phyloP scores from a whole-genome alignment of 1,140 invertebrate species.

The Acromyrmex heyeri region DNA sequence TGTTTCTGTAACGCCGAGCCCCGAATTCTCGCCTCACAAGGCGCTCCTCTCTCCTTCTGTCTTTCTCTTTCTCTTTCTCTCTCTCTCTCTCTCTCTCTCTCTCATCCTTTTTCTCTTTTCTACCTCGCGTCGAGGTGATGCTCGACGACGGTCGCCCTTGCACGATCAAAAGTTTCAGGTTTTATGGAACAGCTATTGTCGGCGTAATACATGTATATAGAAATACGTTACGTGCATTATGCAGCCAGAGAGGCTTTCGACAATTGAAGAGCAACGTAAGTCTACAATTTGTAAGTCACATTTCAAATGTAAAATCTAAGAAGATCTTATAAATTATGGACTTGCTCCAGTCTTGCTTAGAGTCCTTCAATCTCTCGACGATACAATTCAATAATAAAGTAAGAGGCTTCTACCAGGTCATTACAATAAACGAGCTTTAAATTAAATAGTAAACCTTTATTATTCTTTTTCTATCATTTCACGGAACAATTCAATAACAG shows the following conservation, averaged over 20 bases:
- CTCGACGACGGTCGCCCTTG: conserved; percentile 41
- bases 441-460: no score
- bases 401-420: no score
- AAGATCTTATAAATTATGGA: neutral
- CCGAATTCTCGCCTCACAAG: conserved; percentile 76
- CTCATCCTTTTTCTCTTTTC: neutral
- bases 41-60: conserved; percentile 26
- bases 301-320: neutral
- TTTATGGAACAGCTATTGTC: conserved; percentile 60
- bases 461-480: no score
- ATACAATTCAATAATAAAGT: neutral
- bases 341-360: neutral
- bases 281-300: conserved; percentile 3
- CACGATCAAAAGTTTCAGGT: conserved; percentile 69
- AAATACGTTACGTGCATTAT: conserved; percentile 69
- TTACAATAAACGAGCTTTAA: no score
- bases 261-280: neutral
- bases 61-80: neutral
- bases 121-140: conserved; percentile 33
- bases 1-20: conserved; percentile 76
- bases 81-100: neutral
- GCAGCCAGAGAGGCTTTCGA: conserved; percentile 27
- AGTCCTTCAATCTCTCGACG: neutral
- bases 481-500: no score
- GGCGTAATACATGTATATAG: conserved; percentile 47